These are phyloP conservation scores for Siderastrea siderea DNA, from an alignment of 92 coral and sea anemone species.

Conservation along the genomic window DNA sequence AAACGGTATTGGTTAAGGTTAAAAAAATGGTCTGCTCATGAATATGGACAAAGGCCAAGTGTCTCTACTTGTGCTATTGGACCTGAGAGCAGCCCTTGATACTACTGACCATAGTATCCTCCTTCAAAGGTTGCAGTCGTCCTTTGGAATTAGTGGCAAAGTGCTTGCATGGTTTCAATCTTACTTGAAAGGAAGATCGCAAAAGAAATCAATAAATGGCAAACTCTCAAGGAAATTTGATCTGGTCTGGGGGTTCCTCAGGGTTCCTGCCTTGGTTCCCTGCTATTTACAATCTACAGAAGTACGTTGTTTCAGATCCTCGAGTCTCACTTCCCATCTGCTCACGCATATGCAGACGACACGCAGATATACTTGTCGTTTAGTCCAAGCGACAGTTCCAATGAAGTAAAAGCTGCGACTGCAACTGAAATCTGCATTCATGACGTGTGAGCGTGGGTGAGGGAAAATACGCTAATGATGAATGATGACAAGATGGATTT, in stretches of 20 bases:
- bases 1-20: constrained; percentile 49
- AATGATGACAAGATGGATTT: constrained; percentile 13
- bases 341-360: constrained; percentile 10
- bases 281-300: not conserved
- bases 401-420: not conserved
- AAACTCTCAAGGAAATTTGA: too few relatives aligned
- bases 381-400: constrained; percentile 7
- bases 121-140: not conserved
- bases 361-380: not conserved
- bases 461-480: not conserved
- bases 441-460: constrained; percentile 9
- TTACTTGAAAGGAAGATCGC: too few relatives aligned
- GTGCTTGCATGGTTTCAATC: not conserved
- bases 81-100: constrained; percentile 7
- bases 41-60: constrained; percentile 7
- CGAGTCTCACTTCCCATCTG: not conserved
- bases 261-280: not conserved
- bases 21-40: constrained; percentile 19
- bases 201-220: too few relatives aligned
- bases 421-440: constrained; percentile 10
- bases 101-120: not conserved
- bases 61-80: not conserved
- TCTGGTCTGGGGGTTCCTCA: too few relatives aligned
- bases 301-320: not conserved
- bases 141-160: too few relatives aligned